Evolutionary conservation across 2,888 invertebrate genomes (phyloP).

Genomic region (Pollenia griseotomentosa): DNA sequence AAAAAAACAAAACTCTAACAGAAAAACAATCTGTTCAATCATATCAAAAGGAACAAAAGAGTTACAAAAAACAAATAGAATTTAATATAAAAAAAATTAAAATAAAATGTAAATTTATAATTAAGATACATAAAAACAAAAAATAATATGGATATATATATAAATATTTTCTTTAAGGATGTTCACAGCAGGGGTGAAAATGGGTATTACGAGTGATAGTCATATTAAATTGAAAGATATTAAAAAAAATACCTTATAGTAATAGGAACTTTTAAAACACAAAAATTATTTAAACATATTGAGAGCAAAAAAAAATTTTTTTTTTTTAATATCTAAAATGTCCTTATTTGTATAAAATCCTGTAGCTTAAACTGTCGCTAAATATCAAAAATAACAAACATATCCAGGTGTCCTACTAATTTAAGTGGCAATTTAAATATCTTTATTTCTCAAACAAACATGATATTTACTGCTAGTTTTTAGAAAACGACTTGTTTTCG

Average conservation of each 20-base stretch:
- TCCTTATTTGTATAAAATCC: background rate
- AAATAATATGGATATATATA: constrained; percentile 5
- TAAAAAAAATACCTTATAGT: background rate
- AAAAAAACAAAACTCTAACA: background rate
- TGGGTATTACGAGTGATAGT: background rate
- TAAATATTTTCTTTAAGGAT: background rate
- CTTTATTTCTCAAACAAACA: background rate
- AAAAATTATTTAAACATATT: background rate
- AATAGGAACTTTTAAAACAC: background rate
- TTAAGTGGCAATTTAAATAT: background rate
- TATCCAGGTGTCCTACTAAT: constrained; percentile 10
- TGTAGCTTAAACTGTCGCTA: background rate
- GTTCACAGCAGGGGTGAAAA: constrained; percentile 20
- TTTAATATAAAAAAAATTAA: constrained; percentile 21
- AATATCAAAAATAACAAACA: constrained; percentile 20
- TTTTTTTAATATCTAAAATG: background rate
- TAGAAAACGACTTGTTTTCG: too few species aligned
- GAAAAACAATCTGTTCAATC: constrained; percentile 23
- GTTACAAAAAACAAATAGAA: constrained; percentile 13
- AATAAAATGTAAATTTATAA: background rate
- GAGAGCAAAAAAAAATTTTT: too few species aligned
- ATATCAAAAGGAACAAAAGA: constrained; percentile 30
- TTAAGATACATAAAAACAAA: too few species aligned
- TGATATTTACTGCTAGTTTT: too few species aligned
- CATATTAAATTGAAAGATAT: background rate